Evolutionary conservation across 2,888 invertebrate genomes (phyloP).

Genomic region (Volucella bombylans): DNA sequence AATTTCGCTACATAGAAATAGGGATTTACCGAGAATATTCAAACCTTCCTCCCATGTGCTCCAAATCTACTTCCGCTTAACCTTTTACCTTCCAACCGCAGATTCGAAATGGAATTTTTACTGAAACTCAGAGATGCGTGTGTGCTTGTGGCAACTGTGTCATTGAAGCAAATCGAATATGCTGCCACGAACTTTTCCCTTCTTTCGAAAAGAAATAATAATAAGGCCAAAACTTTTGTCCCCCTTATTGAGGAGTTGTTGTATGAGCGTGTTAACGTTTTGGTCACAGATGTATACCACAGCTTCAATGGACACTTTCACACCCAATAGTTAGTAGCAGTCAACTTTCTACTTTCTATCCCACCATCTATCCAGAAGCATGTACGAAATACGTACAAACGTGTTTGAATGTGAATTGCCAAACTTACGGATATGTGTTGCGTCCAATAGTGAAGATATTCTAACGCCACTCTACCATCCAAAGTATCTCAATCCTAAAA

Average conservation of each 20-base stretch:
- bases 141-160: conserved; percentile 67
- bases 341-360: too few relatives aligned
- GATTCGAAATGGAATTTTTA: conserved; percentile 44
- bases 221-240: conserved; percentile 34
- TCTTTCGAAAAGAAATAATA: conserved; percentile 7
- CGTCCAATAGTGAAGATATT: conserved; percentile 52
- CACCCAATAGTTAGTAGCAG: conserved; percentile 55
- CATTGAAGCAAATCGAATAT: conserved; percentile 68
- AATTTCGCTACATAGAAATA: too few relatives aligned
- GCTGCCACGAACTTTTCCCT: conserved; percentile 61
- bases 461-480: conserved; percentile 15
- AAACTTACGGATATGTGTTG: conserved; percentile 58
- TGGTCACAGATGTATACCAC: conserved; percentile 71
- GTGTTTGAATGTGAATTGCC: conserved; percentile 69
- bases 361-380: conserved; percentile 10
- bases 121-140: conserved; percentile 57
- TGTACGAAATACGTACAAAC: conserved; percentile 46
- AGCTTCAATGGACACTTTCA: conserved; percentile 66
- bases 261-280: conserved; percentile 58
- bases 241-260: conserved; percentile 17
- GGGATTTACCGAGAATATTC: too few relatives aligned
- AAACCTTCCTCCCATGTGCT: background rate
- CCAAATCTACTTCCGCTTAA: conserved; percentile 21
- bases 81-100: conserved; percentile 24
- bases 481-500: conserved; percentile 33